Evolutionary conservation across 2,113 vertebrate genomes (phyloP).

Genomic region (Platysternon megacephalum): DNA sequence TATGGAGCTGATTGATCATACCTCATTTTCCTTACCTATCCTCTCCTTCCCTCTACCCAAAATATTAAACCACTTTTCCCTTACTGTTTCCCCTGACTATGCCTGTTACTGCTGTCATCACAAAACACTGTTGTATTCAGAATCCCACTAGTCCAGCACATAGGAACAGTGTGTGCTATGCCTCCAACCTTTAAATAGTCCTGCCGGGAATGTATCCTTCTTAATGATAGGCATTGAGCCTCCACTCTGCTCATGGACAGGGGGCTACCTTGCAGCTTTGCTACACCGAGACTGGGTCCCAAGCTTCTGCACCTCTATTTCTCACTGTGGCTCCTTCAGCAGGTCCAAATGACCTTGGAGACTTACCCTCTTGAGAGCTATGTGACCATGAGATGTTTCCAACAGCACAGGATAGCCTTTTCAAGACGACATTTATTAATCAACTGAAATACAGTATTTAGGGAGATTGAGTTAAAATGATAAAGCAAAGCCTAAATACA

Average conservation of each 20-base stretch:
- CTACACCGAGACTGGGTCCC: not conserved
- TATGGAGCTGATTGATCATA: not conserved
- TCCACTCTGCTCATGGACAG: not conserved
- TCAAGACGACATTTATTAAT: not conserved
- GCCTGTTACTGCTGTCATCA: not conserved
- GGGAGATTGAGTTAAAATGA: not conserved
- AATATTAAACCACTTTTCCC: not conserved
- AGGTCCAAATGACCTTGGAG: not conserved
- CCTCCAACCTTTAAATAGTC: not conserved
- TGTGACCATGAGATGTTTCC: not conserved
- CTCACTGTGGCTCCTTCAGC: not conserved
- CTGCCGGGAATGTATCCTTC: not conserved
- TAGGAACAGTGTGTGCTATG: not conserved
- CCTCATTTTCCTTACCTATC: not conserved
- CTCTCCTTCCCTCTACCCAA: not conserved
- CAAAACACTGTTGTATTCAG: not conserved
- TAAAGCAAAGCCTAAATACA: not conserved
- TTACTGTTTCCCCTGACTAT: not conserved
- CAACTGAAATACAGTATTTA: not conserved
- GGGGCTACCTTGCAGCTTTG: not conserved
- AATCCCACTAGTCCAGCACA: not conserved
- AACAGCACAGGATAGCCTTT: not conserved
- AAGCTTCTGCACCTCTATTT: not conserved
- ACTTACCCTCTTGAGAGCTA: not conserved
- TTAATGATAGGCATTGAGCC: not conserved